Base-by-base conservation (phyloP, 2,797 vertebrate species). In the Sebastes diploproa region DNA sequence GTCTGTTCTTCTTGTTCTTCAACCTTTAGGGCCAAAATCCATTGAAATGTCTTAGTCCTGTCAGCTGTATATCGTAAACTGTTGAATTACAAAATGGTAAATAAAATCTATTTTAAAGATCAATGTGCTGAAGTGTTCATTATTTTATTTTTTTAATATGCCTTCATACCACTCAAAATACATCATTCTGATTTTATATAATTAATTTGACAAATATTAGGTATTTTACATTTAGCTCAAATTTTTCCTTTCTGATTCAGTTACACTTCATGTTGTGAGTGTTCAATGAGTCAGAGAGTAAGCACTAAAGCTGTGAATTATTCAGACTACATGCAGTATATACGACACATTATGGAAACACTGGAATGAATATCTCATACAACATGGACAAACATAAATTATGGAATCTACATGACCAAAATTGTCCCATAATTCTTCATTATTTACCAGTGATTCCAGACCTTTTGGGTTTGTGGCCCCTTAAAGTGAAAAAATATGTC, bases 71-170 rank as follows among this genome's bases (percentile, higher is more conserved):
- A 95, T 96, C 92, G 94, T 96, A 96, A 96, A 95, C 92, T 95
- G 94, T 96, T 96, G 90, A 91, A 95, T 95, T 95, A 95, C 94
- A 95, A 94, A 96, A 95, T 95, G 94, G 89, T 94, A 94, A 96
- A 96, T 96, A 96, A 96, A 96, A 95, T 96, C 91, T 96, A 96
- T 96, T 96, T 96, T 96, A 96, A 96, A 96, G 94, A 95, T 95
- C 95, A 95, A 10, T 46, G 42, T 2, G 61, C 55, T 65, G 74
- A 65, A 68, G 59, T 64, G 20, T 81, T 66, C n/a, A 38, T 38
- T 38, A 38, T 38, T 38, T 34, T 2, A 5, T 38, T 38, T 38
- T 38, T 36, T 30, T 32, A 4, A 27, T 52, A 23, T 61, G 4
- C 10, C 30, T 54, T 38, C 2, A 52, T 52, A 23, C 50, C 14